These are phyloP conservation scores for Bacillus rossius DNA, from an alignment of 1,140 invertebrate species.

Conservation along the genomic window DNA sequence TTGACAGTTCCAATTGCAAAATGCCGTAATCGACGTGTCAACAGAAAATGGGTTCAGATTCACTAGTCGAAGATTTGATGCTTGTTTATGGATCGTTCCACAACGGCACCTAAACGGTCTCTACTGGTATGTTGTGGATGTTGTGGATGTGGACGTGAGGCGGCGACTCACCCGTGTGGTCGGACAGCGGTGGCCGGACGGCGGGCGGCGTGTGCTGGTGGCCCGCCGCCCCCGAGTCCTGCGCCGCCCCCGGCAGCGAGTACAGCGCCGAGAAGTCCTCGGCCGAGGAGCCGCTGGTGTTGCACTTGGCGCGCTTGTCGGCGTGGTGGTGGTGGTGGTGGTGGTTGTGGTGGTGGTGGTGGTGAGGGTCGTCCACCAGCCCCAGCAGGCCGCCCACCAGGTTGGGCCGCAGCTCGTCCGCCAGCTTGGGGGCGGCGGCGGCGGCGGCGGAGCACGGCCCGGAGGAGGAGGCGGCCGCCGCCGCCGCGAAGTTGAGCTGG, in stretches of 20 bases:
- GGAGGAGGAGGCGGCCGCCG: slow-evolving; percentile 37
- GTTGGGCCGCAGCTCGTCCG: slow-evolving; percentile 79
- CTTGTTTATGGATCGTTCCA: too few relatives aligned
- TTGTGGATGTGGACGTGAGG: neutral
- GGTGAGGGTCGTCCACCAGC: slow-evolving; percentile 63
- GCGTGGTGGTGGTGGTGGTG: slow-evolving; percentile 23
- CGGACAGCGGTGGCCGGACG: slow-evolving; percentile 25
- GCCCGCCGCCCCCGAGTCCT: slow-evolving; percentile 4
- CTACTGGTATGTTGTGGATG: neutral
- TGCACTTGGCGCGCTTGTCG: slow-evolving; percentile 55
- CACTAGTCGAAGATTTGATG: too few relatives aligned
- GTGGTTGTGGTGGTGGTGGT: slow-evolving; percentile 49
- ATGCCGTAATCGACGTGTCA: too few relatives aligned
- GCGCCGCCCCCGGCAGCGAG: slow-evolving; percentile 35
- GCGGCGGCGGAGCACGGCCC: slow-evolving; percentile 38
- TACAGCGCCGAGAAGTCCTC: slow-evolving; percentile 76
- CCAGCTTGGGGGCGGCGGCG: slow-evolving; percentile 48
- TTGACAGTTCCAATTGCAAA: too few relatives aligned
- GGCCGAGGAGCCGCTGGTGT: slow-evolving; percentile 61
- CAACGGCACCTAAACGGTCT: too few relatives aligned
- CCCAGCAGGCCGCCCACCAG: slow-evolving; percentile 69
- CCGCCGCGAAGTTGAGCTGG: slow-evolving; percentile 63
- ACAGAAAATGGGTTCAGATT: too few relatives aligned
- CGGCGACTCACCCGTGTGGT: neutral
- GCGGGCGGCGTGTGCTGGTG: slow-evolving; percentile 51